phyloP scores from a whole-genome alignment of 1,140 invertebrate genomes.

The Lordiphosa stackelbergi region DNA sequence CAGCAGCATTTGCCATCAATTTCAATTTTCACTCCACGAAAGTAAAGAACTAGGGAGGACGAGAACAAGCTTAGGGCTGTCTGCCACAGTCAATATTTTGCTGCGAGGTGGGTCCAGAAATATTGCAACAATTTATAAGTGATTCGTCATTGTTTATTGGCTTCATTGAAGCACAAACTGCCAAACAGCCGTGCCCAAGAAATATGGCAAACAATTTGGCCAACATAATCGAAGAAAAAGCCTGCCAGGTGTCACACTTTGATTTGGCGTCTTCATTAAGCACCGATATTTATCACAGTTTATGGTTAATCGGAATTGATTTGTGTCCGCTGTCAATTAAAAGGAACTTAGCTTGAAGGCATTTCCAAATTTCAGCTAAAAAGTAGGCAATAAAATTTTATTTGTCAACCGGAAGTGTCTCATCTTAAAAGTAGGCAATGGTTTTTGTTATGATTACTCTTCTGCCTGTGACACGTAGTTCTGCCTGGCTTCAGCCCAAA shows the following conservation, averaged over 20 bases:
- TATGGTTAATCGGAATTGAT: not conserved
- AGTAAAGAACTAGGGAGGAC: not conserved
- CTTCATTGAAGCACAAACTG: constrained; percentile 59
- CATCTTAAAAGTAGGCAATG: no score
- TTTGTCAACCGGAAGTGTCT: constrained; percentile 1
- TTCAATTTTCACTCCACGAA: constrained; percentile 58
- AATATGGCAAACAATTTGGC: constrained; percentile 63
- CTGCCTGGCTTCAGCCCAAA: constrained; percentile 12
- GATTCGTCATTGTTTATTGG: constrained; percentile 74
- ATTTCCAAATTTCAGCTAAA: not conserved
- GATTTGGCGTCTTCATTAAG: constrained; percentile 37
- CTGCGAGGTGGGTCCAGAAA: constrained; percentile 37
- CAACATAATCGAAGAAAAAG: constrained; percentile 13
- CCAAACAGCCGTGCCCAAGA: constrained; percentile 43
- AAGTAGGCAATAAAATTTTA: no score
- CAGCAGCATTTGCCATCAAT: constrained; percentile 50
- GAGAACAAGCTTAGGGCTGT: not conserved
- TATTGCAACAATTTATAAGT: constrained; percentile 74
- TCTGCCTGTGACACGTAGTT: no score
- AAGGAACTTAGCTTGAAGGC: not conserved
- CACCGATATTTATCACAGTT: constrained; percentile 1
- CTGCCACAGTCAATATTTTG: constrained; percentile 30
- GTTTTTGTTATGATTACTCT: no score
- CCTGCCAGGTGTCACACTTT: constrained; percentile 17
- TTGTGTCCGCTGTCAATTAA: no score